Percentiles rank a stretch among this genome's conserved stretches.
phyloP scores from a whole-genome alignment of 2,797 vertebrate species.

The Poecile montanus region DNA sequence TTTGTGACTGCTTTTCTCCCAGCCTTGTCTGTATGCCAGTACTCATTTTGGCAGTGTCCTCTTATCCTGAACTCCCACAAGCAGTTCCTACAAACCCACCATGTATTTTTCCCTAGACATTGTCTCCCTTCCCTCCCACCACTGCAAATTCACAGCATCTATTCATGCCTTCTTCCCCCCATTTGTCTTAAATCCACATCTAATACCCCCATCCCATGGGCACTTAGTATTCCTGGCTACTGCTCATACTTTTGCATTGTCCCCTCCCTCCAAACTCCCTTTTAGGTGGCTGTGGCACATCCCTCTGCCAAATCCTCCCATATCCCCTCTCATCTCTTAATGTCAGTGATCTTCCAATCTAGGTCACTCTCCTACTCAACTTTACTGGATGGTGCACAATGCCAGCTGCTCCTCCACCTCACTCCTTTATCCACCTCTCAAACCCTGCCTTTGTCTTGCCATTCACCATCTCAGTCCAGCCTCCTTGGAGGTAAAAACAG shows the following conservation, averaged over 20 bases:
- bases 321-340: not conserved
- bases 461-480: not conserved
- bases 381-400: not conserved
- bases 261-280: not conserved
- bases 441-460: not conserved
- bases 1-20: not conserved
- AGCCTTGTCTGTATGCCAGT: not conserved
- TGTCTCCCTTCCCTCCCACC: not conserved
- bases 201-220: accelerated
- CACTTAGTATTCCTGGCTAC: not conserved
- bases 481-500: not conserved
- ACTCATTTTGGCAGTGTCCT: not conserved
- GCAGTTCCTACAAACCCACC: accelerated
- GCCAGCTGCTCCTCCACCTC: not conserved
- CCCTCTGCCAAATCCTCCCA: not conserved
- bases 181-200: not conserved
- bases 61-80: not conserved
- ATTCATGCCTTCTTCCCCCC: accelerated
- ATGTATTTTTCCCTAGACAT: not conserved
- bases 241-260: not conserved
- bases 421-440: not conserved
- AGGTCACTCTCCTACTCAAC: not conserved
- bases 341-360: not conserved
- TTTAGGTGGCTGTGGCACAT: not conserved
- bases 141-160: not conserved